Evolutionary conservation across 35 echinoderm and acorn worm genomes (phyloP).

Genomic region (Holothuria glaberrima): DNA sequence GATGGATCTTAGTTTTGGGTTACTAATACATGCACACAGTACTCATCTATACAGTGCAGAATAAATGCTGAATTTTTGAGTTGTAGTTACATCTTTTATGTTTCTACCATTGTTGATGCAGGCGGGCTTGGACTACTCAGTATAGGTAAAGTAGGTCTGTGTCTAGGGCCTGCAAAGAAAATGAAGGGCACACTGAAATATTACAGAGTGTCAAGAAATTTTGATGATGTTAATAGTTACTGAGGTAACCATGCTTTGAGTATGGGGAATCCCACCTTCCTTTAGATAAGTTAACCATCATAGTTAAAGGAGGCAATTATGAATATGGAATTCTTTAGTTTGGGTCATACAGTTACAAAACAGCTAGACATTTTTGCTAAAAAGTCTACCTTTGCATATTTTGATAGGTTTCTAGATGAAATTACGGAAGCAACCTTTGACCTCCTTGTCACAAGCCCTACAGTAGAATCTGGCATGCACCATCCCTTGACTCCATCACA

Average conservation of each 20-base stretch:
- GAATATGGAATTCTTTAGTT: not conserved
- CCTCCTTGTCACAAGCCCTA: slow-evolving; percentile 67
- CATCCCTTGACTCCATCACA: slow-evolving; percentile 70
- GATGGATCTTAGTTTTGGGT: too few species aligned
- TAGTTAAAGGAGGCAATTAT: not conserved
- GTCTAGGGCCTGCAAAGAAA: too few species aligned
- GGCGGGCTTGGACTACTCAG: too few species aligned
- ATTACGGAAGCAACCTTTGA: slow-evolving; percentile 76
- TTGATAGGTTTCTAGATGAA: slow-evolving; percentile 87
- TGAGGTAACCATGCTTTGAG: not conserved
- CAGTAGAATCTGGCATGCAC: not conserved
- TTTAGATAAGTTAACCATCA: not conserved
- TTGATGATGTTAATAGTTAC: not conserved
- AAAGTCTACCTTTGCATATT: not conserved
- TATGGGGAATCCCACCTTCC: not conserved
- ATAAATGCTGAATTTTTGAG: too few species aligned
- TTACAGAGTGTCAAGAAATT: too few species aligned
- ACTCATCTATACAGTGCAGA: too few species aligned
- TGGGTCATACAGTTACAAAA: not conserved
- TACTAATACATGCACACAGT: too few species aligned
- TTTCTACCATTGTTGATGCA: too few species aligned
- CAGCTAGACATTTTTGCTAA: too few species aligned
- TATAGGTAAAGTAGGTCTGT: too few species aligned
- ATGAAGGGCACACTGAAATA: too few species aligned
- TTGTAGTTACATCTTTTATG: too few species aligned